These are phyloP conservation scores for Carterocephalus palaemon DNA, from an alignment of 2,888 invertebrate genomes.

Conservation along the genomic window DNA sequence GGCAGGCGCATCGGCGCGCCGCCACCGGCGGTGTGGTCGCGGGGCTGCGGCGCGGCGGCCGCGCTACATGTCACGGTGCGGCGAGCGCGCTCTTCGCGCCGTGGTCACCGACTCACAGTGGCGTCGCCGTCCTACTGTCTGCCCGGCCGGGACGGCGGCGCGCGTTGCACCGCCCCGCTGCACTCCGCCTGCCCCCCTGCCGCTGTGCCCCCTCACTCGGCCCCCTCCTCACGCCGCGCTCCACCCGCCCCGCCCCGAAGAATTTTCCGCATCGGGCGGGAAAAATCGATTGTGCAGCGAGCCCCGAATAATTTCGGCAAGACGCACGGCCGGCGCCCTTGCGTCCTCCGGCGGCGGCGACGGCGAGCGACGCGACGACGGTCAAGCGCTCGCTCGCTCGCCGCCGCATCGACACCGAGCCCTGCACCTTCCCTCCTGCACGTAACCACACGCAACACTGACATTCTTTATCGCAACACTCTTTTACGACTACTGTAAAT, in stretches of 20 bases:
- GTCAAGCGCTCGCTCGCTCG: constrained; percentile 64
- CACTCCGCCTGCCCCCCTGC: constrained; percentile 73
- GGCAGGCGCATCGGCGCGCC: constrained; percentile 74
- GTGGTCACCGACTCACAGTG: constrained; percentile 77
- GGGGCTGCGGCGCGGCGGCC: constrained; percentile 62
- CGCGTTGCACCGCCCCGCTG: constrained; percentile 78
- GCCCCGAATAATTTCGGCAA: constrained; percentile 79
- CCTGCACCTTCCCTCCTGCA: not conserved
- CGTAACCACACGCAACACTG: not conserved
- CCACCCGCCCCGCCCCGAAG: constrained; percentile 74
- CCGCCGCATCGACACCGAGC: constrained; percentile 13
- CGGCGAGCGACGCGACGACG: constrained; percentile 45
- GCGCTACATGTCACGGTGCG: constrained; percentile 76
- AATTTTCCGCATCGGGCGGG: constrained; percentile 79
- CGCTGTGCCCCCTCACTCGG: constrained; percentile 52
- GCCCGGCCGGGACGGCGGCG: constrained; percentile 68
- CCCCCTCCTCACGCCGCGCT: constrained; percentile 54
- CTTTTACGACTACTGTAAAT: no score
- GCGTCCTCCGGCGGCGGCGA: constrained; percentile 50
- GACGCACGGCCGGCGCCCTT: constrained; percentile 79
- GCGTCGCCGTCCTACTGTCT: constrained; percentile 80
- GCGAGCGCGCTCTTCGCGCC: constrained; percentile 76
- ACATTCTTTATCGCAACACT: not conserved
- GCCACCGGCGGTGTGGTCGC: constrained; percentile 72
- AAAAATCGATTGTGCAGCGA: constrained; percentile 80